These are phyloP conservation scores for Mico argentatus DNA, from an alignment of 2,797 vertebrate genomes.

Conservation along the genomic window DNA sequence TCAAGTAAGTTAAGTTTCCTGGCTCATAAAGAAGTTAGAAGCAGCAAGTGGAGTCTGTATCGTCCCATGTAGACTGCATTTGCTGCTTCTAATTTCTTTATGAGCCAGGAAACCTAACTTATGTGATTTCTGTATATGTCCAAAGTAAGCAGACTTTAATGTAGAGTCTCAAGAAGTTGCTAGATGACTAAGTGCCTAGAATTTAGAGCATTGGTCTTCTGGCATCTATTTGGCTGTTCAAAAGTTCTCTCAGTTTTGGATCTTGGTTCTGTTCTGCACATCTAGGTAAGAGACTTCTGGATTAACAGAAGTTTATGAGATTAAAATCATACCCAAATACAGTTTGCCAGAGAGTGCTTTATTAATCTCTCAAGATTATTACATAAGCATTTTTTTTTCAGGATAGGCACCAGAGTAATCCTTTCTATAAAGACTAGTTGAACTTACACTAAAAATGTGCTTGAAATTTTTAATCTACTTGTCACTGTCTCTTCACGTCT, in stretches of 20 bases:
- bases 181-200: background rate
- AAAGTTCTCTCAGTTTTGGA: background rate
- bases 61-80: background rate
- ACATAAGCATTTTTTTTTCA: background rate
- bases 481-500: background rate
- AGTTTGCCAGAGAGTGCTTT: background rate
- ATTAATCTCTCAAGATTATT: constrained; percentile 32
- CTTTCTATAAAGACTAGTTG: constrained; percentile 31
- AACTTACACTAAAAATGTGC: constrained; percentile 24
- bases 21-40: constrained; percentile 7
- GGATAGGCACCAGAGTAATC: background rate
- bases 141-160: background rate
- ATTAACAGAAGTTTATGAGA: background rate
- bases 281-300: background rate
- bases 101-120: background rate
- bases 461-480: background rate
- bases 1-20: background rate
- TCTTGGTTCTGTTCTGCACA: constrained; percentile 26
- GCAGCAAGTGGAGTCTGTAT: background rate
- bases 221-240: background rate
- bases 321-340: background rate
- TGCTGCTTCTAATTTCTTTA: constrained; percentile 4
- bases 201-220: background rate
- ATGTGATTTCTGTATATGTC: constrained; percentile 3
- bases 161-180: background rate